Evolutionary conservation across 2,888 invertebrate genomes (phyloP).

Genomic region (Lysandra coridon): DNA sequence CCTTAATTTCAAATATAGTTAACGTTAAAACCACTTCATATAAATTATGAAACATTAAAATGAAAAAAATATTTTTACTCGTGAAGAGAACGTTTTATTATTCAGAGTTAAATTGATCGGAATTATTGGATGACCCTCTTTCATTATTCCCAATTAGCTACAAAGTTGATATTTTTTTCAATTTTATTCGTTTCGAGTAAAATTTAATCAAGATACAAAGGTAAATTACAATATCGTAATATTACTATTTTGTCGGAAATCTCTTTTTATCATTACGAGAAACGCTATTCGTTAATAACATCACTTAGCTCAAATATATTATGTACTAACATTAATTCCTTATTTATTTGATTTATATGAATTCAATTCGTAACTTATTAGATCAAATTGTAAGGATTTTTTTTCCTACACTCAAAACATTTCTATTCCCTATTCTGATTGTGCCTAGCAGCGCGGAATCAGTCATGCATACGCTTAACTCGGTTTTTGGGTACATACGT

Average conservation of each 20-base stretch:
- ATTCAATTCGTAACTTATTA: neutral
- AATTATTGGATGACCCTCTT: slow-evolving; percentile 50
- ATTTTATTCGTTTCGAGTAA: neutral
- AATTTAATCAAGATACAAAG: neutral
- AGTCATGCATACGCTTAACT: slow-evolving; percentile 28
- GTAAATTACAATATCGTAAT: neutral
- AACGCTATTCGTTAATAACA: neutral
- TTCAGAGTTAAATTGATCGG: slow-evolving; percentile 4
- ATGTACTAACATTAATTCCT: neutral
- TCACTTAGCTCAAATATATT: neutral
- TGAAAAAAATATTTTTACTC: neutral
- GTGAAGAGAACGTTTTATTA: slow-evolving; percentile 2
- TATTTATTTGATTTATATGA: neutral
- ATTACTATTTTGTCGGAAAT: neutral
- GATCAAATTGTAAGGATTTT: neutral
- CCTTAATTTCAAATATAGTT: neutral
- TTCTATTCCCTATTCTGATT: slow-evolving; percentile 24
- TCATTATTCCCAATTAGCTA: slow-evolving; percentile 31
- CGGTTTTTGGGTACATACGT: slow-evolving; percentile 17
- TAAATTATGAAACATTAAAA: neutral
- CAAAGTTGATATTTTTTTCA: neutral
- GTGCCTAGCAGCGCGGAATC: neutral
- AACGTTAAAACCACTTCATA: neutral
- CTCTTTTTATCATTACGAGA: neutral
- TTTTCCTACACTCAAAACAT: slow-evolving; percentile 9